These are phyloP conservation scores for Temnothorax unifasciatus DNA, from an alignment of 2,888 invertebrate species.

Conservation along the genomic window DNA sequence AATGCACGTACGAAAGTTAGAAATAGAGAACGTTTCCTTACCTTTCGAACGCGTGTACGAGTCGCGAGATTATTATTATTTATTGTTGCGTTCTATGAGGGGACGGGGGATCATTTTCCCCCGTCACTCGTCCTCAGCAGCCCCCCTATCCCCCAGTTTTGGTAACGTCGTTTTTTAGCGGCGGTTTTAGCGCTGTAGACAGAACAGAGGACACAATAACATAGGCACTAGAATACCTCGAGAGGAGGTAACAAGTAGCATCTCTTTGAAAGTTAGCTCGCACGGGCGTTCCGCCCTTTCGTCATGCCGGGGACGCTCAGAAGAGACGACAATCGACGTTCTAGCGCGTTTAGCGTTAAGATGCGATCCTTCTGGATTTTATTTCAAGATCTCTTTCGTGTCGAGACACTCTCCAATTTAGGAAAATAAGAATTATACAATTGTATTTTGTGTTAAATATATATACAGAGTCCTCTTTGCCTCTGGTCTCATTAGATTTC, in stretches of 20 bases:
- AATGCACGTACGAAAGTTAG: conserved; percentile 48
- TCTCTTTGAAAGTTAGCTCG: conserved; percentile 83
- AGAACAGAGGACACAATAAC: conserved; percentile 75
- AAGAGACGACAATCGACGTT: background rate
- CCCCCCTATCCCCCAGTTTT: conserved; percentile 21
- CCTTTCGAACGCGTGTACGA: conserved; percentile 67
- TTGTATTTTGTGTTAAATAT: background rate
- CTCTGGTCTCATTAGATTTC: background rate
- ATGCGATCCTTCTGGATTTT: background rate
- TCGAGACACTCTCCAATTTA: background rate
- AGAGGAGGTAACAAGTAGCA: conserved; percentile 78
- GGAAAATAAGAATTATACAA: background rate
- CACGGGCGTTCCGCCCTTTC: conserved; percentile 79
- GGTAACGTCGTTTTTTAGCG: conserved; percentile 74
- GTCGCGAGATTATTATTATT: conserved; percentile 69
- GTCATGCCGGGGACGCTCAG: conserved; percentile 60
- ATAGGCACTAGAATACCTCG: conserved; percentile 82
- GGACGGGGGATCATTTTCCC: conserved; percentile 57
- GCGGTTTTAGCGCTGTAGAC: conserved; percentile 78
- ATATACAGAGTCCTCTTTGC: background rate
- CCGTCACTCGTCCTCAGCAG: conserved; percentile 27
- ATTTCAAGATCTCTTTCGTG: background rate
- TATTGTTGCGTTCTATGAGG: conserved; percentile 71
- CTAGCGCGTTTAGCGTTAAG: background rate
- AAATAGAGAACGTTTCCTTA: conserved; percentile 54